These are phyloP conservation scores for Drosophila melanica DNA, from an alignment of 1,140 invertebrate genomes.

Conservation along the genomic window DNA sequence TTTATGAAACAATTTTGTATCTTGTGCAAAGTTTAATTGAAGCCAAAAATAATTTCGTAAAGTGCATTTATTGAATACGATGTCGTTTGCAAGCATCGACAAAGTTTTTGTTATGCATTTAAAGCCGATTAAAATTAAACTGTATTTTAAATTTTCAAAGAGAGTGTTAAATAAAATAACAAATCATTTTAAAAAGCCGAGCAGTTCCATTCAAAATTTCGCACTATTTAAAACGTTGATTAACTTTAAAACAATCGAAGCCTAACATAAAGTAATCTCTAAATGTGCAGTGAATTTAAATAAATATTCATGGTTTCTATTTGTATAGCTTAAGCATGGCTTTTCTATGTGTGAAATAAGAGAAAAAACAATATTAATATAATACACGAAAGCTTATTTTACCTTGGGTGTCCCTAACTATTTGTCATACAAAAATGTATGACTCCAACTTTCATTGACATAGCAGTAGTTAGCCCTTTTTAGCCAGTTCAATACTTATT, in stretches of 20 bases:
- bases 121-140: slow-evolving; percentile 2
- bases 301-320: too few species aligned
- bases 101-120: not conserved
- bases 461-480: too few species aligned
- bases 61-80: slow-evolving; percentile 47
- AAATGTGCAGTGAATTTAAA: too few species aligned
- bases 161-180: not conserved
- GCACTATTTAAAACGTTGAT: not conserved
- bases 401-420: too few species aligned
- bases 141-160: not conserved
- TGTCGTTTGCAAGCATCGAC: not conserved
- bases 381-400: too few species aligned
- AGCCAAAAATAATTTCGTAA: slow-evolving; percentile 19
- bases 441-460: too few species aligned
- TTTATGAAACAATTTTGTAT: slow-evolving; percentile 14
- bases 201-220: not conserved
- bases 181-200: not conserved
- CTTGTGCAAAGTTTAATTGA: slow-evolving; percentile 12
- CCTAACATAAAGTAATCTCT: too few species aligned
- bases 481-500: too few species aligned
- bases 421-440: too few species aligned
- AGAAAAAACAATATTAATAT: too few species aligned
- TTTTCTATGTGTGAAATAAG: too few species aligned
- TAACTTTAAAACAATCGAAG: not conserved
- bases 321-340: too few species aligned